Conservation (phyloP, 2,797 vertebrate genomes). For the Gallinago solitaria region DNA sequence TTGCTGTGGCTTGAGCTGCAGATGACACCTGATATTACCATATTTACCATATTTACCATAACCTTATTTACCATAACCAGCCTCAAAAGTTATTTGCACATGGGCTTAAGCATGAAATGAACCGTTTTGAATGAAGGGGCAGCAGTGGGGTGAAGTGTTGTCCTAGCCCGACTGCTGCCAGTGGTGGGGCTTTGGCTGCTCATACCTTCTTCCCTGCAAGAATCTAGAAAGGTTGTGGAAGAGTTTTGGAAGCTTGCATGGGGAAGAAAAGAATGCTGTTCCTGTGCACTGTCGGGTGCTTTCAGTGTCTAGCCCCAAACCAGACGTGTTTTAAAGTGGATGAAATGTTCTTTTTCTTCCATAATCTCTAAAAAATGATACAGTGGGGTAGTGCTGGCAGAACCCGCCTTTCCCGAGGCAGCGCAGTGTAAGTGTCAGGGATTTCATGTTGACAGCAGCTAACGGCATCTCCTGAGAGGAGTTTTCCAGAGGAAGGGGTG, state of each 20-base stretch:
- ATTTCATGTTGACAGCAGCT: not conserved
- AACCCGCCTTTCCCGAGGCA: not conserved
- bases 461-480: not conserved
- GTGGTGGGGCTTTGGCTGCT: not conserved
- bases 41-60: too few relatives aligned
- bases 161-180: not conserved
- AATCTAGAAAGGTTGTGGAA: not conserved
- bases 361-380: not conserved
- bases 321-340: not conserved
- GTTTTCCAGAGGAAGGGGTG: not conserved
- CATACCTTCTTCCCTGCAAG: not conserved
- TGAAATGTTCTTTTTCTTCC: not conserved
- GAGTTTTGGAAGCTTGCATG: too few relatives aligned
- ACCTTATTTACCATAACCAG: not conserved
- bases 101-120: not conserved
- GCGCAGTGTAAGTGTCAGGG: not conserved
- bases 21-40: not conserved
- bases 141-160: not conserved
- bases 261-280: not conserved
- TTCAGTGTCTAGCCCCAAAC: not conserved
- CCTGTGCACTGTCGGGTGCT: not conserved
- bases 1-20: not conserved
- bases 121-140: not conserved
- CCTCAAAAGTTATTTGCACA: not conserved
- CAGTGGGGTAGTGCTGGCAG: not conserved